Conservation (phyloP, 2,113 vertebrate genomes). For the Takifugu flavidus region DNA sequence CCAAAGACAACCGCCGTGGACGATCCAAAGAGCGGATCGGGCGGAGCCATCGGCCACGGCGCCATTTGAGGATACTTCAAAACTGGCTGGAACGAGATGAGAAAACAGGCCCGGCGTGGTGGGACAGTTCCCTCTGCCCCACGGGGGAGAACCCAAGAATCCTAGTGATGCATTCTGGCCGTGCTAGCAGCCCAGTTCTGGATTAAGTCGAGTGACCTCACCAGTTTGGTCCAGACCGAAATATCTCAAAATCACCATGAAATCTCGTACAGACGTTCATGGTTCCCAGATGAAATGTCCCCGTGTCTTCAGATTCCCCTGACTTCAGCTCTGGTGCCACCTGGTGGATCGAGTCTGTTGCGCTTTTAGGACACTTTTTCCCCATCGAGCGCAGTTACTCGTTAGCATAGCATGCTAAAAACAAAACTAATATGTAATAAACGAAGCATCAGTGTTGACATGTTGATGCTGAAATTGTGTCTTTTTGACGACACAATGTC, state of each 20-base stretch:
- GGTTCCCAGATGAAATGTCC: not conserved
- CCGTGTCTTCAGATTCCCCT: not conserved
- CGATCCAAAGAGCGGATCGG: constrained; percentile 21
- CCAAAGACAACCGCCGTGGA: constrained; percentile 4
- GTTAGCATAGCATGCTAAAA: no score
- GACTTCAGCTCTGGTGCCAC: not conserved
- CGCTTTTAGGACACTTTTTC: no score
- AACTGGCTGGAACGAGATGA: not conserved
- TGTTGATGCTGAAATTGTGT: no score
- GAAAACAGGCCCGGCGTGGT: constrained; percentile 3
- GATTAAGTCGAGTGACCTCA: not conserved
- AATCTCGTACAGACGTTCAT: not conserved
- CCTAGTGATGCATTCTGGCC: not conserved
- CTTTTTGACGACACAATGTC: no score
- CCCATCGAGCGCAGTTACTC: no score
- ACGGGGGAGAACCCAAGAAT: constrained; percentile 1
- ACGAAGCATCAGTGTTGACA: no score
- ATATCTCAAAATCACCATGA: not conserved
- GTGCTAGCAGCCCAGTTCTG: not conserved
- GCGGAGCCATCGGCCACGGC: not conserved
- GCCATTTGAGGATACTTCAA: constrained; percentile 18
- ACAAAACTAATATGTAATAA: no score
- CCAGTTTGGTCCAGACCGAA: not conserved
- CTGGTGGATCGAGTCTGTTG: not conserved
- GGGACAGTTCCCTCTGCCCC: not conserved